Conservation (phyloP, 2,888 invertebrate genomes). For the Tetropium fuscum region DNA sequence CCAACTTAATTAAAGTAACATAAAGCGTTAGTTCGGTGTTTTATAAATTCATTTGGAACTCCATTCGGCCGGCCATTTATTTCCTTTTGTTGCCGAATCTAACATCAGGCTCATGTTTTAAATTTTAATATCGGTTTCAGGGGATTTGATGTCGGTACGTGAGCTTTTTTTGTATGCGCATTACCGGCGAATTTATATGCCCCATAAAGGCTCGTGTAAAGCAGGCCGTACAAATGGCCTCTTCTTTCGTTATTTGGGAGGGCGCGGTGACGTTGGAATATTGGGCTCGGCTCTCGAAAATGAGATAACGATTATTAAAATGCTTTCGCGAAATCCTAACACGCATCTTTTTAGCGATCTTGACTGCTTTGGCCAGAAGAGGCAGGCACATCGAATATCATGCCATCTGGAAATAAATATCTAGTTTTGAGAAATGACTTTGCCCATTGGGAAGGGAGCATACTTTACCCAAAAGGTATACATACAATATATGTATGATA, state of each 20-base stretch:
- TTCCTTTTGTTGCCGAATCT: constrained; percentile 34
- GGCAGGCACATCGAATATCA: no score
- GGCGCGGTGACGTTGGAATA: constrained; percentile 31
- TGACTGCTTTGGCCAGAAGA: no score
- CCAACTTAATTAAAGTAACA: constrained; percentile 3
- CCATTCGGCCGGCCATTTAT: constrained; percentile 17
- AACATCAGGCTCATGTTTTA: constrained; percentile 38
- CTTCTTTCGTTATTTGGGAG: constrained; percentile 32
- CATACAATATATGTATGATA: no score
- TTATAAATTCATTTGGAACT: constrained; percentile 9
- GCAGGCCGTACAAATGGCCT: constrained; percentile 38
- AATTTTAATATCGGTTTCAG: constrained; percentile 38
- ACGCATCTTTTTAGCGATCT: no score
- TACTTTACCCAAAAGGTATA: no score
- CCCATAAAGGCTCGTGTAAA: constrained; percentile 21
- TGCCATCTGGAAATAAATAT: no score
- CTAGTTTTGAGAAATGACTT: no score
- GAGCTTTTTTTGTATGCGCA: constrained; percentile 29
- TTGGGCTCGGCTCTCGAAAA: constrained; percentile 35
- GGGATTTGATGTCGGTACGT: constrained; percentile 26
- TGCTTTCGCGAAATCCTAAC: constrained; percentile 38
- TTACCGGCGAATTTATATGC: constrained; percentile 23
- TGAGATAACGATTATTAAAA: constrained; percentile 41
- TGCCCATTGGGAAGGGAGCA: no score
- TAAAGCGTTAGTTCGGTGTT: neutral